Evolutionary conservation across 2,113 vertebrate genomes (phyloP).

Genomic region (Todiramphus chloris): DNA sequence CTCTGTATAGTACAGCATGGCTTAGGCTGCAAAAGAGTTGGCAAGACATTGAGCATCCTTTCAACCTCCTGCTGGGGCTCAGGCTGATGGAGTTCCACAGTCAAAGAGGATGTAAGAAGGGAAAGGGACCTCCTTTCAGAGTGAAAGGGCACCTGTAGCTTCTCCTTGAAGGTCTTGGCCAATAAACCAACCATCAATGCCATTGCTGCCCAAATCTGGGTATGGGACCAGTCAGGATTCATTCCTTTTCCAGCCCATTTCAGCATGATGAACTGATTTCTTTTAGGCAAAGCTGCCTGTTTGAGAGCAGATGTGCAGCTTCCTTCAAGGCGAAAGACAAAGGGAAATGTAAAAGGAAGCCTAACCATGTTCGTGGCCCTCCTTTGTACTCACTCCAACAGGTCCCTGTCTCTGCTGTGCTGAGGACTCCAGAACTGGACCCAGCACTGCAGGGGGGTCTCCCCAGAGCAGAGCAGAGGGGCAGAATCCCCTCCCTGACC

Average conservation of each 20-base stretch:
- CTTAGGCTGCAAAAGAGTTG: background rate
- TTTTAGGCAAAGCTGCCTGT: background rate
- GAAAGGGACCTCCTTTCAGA: background rate
- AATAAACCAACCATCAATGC: background rate
- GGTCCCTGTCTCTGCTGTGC: background rate
- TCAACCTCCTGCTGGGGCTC: background rate
- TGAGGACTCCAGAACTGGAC: background rate
- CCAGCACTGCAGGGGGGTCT: background rate
- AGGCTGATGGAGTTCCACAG: background rate
- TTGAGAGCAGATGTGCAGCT: fast-evolving
- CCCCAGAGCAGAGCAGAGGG: background rate
- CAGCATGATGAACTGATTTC: background rate
- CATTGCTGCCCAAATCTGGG: background rate
- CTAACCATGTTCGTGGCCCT: background rate
- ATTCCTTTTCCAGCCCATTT: background rate
- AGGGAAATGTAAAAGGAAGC: background rate
- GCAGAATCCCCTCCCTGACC: background rate
- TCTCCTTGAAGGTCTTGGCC: background rate
- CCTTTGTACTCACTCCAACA: background rate
- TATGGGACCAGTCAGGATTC: background rate
- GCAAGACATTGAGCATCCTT: background rate
- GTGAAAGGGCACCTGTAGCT: background rate
- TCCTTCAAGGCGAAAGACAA: background rate
- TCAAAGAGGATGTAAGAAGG: background rate
- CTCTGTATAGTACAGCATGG: background rate